These are phyloP conservation scores for Paramisgurnus dabryanus DNA, from an alignment of 2,113 vertebrate genomes.

Conservation along the genomic window DNA sequence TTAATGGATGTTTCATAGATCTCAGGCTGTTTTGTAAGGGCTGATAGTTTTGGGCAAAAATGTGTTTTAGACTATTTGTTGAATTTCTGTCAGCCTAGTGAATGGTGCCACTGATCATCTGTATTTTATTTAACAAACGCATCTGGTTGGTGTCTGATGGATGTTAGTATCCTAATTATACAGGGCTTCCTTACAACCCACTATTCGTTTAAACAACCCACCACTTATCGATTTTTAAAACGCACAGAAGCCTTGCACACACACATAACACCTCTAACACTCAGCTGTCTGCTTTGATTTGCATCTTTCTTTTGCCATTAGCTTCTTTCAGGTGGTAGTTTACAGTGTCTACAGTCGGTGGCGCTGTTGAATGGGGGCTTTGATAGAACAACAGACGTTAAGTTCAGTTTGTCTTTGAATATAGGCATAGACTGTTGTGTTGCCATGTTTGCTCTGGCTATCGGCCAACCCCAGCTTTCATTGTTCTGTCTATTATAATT, in stretches of 20 bases:
- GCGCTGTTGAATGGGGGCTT: conserved; percentile 43
- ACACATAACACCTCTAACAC: not conserved
- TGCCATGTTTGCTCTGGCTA: conserved; percentile 39
- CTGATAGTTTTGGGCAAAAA: not conserved
- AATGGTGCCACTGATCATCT: not conserved
- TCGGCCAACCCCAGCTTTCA: conserved; percentile 39
- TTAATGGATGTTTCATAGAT: too few species aligned
- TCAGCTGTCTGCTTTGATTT: not conserved
- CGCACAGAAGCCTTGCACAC: not conserved
- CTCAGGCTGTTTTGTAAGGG: too few species aligned
- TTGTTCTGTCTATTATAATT: conserved; percentile 68
- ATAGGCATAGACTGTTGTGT: not conserved
- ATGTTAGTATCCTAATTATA: not conserved
- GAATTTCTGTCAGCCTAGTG: too few species aligned
- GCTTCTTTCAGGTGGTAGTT: not conserved
- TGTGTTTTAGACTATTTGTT: too few species aligned
- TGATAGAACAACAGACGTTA: not conserved
- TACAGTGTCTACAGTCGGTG: conserved; percentile 26
- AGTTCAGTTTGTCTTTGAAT: not conserved
- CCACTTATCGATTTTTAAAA: not conserved
- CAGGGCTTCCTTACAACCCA: not conserved
- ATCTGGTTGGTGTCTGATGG: not conserved
- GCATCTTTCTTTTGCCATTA: not conserved
- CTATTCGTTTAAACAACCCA: not conserved
- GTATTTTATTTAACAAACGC: not conserved